These are phyloP conservation scores for Mormyrus lacerda DNA, from an alignment of 2,113 vertebrate genomes.

Conservation along the genomic window DNA sequence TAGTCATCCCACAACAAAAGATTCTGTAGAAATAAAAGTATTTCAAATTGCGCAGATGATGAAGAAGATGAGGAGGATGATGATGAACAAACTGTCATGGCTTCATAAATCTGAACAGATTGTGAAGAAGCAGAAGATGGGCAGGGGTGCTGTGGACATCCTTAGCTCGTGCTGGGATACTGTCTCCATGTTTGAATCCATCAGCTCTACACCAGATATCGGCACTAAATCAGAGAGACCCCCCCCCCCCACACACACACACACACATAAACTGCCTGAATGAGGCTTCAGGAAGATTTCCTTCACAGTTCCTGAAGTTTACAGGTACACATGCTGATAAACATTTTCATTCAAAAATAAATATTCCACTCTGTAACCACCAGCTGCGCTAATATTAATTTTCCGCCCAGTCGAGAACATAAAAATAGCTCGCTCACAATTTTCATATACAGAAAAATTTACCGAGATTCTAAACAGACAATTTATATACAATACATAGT, in stretches of 20 bases:
- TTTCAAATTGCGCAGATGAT: neutral
- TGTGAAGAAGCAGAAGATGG: neutral
- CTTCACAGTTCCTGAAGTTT: neutral
- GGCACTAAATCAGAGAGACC: neutral
- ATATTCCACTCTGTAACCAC: neutral
- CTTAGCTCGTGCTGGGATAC: neutral
- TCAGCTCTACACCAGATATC: neutral
- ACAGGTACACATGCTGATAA: neutral
- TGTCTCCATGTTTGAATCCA: neutral
- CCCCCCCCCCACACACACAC: neutral
- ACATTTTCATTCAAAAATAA: constrained; percentile 3
- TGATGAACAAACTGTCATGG: neutral
- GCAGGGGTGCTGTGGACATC: neutral
- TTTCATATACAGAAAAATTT: neutral
- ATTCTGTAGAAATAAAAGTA: neutral
- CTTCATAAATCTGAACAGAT: neutral
- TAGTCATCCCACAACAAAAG: neutral
- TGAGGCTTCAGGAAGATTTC: neutral
- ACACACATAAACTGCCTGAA: neutral
- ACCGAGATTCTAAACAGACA: neutral
- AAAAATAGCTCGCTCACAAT: neutral
- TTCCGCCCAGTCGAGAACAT: neutral
- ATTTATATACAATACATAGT: neutral
- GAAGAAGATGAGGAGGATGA: neutral
- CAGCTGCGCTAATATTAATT: constrained; percentile 3